Conservation (phyloP, 23 tunicate species). For the Botrylloides violaceus region DNA sequence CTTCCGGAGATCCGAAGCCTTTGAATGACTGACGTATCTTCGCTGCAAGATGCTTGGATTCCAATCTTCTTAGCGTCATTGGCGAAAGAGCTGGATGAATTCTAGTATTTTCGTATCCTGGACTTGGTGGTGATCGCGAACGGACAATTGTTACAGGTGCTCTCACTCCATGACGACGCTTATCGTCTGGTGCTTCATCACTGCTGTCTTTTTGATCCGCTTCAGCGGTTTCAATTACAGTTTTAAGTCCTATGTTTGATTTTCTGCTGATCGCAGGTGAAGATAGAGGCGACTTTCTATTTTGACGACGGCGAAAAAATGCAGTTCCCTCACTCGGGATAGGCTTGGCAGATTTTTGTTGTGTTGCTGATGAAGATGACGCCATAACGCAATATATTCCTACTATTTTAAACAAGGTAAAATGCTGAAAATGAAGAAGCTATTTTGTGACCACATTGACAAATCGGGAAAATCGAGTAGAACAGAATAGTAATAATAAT, state of each 20-base stretch:
- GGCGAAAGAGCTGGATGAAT: slow-evolving; percentile 58
- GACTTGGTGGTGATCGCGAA: slow-evolving; percentile 10
- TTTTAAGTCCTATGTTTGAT: not conserved
- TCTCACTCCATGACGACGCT: not conserved
- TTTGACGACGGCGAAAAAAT: not conserved
- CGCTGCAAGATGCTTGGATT: slow-evolving; percentile 65
- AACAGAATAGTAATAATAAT: too few species aligned
- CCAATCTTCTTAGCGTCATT: slow-evolving; percentile 62
- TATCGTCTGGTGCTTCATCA: not conserved
- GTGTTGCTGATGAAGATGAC: not conserved
- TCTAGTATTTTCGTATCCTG: slow-evolving; percentile 5
- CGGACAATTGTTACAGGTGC: slow-evolving; percentile 14
- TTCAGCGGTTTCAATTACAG: slow-evolving; percentile 9
- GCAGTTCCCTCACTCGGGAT: slow-evolving; percentile 10
- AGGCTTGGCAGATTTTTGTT: not conserved
- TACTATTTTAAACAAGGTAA: not conserved
- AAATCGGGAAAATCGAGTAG: too few species aligned
- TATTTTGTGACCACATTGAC: too few species aligned
- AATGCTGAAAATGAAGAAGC: too few species aligned
- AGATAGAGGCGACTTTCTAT: slow-evolving; percentile 2
- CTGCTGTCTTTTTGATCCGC: not conserved
- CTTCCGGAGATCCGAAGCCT: slow-evolving; percentile 33
- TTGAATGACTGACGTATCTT: slow-evolving; percentile 45
- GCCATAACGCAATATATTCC: not conserved
- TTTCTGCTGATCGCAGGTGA: slow-evolving; percentile 13